Conservation (phyloP, 2,797 vertebrate species). For the Limosa lapponica region DNA sequence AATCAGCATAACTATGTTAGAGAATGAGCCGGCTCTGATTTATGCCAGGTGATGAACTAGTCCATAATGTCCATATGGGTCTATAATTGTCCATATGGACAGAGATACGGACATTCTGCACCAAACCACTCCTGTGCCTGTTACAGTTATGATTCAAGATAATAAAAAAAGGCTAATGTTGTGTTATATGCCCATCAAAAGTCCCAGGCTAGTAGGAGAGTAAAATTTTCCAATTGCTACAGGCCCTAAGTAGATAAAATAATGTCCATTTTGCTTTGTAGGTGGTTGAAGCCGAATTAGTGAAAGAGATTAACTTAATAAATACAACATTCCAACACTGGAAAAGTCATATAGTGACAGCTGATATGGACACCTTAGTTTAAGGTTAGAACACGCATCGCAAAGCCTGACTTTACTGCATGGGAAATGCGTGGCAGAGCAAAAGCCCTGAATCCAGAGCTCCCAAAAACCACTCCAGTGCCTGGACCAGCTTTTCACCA, state of each 20-base stretch:
- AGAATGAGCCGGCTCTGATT: background rate
- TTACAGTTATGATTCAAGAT: background rate
- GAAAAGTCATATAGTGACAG: background rate
- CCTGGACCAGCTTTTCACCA: background rate
- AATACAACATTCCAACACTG: background rate
- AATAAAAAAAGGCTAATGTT: background rate
- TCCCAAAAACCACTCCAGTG: background rate
- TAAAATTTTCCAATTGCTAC: background rate
- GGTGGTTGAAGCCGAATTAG: background rate
- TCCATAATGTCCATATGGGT: background rate
- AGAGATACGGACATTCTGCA: background rate
- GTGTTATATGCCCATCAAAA: background rate
- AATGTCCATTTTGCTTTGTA: background rate
- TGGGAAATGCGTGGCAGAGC: rapidly evolving
- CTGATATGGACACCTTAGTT: background rate
- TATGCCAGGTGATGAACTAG: slow-evolving; percentile 1
- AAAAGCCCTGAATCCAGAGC: background rate
- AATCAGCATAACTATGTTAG: background rate
- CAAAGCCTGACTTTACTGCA: rapidly evolving
- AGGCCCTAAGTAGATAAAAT: background rate
- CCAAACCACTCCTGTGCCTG: background rate
- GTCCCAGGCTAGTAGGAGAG: background rate
- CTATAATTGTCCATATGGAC: slow-evolving; percentile 7
- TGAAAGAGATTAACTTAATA: background rate
- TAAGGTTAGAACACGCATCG: background rate